Percentiles rank a stretch among this genome's conserved stretches.
phyloP scores from a whole-genome alignment of 2,888 invertebrate genomes.

The Chrysopilus asiliformis region DNA sequence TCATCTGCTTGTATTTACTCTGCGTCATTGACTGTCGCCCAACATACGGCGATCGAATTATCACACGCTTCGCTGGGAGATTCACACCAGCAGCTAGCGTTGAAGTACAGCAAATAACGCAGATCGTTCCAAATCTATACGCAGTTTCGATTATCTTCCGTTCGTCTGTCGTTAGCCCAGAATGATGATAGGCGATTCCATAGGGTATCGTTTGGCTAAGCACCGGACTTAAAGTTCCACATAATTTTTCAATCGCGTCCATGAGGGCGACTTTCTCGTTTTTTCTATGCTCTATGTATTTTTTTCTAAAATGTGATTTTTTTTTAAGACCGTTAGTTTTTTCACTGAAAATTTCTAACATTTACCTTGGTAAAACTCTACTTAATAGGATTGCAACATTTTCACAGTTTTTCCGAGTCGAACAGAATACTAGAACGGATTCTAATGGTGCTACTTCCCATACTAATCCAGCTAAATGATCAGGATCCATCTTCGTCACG shows the following conservation, averaged over 20 bases:
- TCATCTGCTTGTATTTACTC: conserved; percentile 89
- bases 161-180: conserved; percentile 80
- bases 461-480: conserved; percentile 65
- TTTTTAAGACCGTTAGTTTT: conserved; percentile 4
- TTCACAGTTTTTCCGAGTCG: conserved; percentile 86
- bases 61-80: conserved; percentile 81
- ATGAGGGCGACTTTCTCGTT: conserved; percentile 48
- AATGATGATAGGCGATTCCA: conserved; percentile 91
- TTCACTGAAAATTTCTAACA: background rate
- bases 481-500: conserved; percentile 55
- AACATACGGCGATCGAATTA: conserved; percentile 73
- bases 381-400: conserved; percentile 71
- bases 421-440: conserved; percentile 82
- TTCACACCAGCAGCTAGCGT: conserved; percentile 97
- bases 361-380: conserved; percentile 40
- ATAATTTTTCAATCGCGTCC: conserved; percentile 50
- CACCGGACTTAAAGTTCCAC: conserved; percentile 48
- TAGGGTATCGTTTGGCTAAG: conserved; percentile 53
- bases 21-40: conserved; percentile 60
- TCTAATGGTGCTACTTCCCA: conserved; percentile 64
- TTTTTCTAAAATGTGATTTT: conserved; percentile 35
- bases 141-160: conserved; percentile 70
- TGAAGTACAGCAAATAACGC: conserved; percentile 86
- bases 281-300: conserved; percentile 41
- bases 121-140: conserved; percentile 69